phyloP scores from a whole-genome alignment of 2,113 vertebrate genomes.

The Scytalopus superciliaris region DNA sequence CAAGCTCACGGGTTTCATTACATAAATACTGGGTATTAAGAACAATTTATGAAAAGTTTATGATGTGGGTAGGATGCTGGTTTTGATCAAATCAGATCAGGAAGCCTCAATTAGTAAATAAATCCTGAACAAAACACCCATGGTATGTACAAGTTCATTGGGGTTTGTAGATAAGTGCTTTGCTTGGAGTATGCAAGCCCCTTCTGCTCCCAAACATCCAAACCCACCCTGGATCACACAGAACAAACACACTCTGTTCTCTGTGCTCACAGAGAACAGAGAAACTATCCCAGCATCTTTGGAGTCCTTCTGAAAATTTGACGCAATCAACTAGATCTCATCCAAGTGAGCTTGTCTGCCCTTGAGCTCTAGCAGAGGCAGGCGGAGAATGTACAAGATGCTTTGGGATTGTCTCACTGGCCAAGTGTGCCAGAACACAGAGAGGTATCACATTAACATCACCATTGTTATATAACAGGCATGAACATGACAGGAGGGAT shows the following conservation, averaged over 20 bases:
- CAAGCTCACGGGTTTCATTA: not conserved
- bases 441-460: not conserved
- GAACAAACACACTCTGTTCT: not conserved
- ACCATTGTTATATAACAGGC: not conserved
- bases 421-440: not conserved
- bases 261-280: not conserved
- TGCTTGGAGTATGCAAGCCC: not conserved
- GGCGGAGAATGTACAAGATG: not conserved
- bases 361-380: not conserved
- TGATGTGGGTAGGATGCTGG: not conserved
- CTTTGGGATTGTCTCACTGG: not conserved
- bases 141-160: rapidly evolving
- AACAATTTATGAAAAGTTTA: not conserved
- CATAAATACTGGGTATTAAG: not conserved
- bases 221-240: not conserved
- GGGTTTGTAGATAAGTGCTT: not conserved
- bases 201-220: not conserved
- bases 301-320: not conserved
- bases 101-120: not conserved
- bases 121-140: not conserved
- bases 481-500: not conserved
- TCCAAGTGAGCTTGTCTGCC: not conserved
- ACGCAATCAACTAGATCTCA: not conserved
- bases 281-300: rapidly evolving
- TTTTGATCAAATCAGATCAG: not conserved